Percentiles rank a stretch among this genome's conserved stretches.
Conservation (phyloP, 1,140 invertebrate genomes). For the Ctenoplectra terminalis region DNA sequence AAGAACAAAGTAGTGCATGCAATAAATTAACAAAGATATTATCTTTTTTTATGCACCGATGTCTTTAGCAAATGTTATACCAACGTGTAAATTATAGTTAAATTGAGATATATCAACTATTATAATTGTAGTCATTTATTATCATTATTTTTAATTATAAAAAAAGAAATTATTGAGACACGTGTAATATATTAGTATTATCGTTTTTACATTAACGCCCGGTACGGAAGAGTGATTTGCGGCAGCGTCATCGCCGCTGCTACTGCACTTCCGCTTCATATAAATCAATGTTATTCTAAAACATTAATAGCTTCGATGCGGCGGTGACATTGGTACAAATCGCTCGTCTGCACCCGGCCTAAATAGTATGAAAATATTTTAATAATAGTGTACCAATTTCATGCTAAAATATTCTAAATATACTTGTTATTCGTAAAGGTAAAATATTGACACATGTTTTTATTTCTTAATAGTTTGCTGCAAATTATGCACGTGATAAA, state of each 20-base stretch:
- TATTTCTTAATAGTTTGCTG: slow-evolving; percentile 88
- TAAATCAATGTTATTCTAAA: too few relatives aligned
- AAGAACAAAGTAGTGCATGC: too few relatives aligned
- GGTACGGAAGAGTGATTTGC: too few relatives aligned
- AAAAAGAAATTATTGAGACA: background rate
- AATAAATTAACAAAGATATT: background rate
- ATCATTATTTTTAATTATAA: background rate
- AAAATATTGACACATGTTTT: slow-evolving; percentile 15
- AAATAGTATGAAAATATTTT: slow-evolving; percentile 23
- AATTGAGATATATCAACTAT: background rate
- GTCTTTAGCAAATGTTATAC: background rate
- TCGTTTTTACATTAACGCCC: background rate
- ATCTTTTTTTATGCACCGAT: background rate
- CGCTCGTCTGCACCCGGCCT: too few relatives aligned
- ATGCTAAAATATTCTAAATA: slow-evolving; percentile 15
- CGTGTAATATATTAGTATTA: background rate
- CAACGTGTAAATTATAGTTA: background rate
- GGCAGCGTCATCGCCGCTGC: too few relatives aligned
- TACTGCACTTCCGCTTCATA: too few relatives aligned
- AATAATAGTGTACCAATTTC: slow-evolving; percentile 6
- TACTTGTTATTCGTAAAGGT: background rate
- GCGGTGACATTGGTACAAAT: too few relatives aligned
- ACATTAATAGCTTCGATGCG: too few relatives aligned
- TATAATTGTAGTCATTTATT: background rate
- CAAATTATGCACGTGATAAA: slow-evolving; percentile 93